Evolutionary conservation across 2,888 invertebrate species (phyloP), one percentile per base, ranked within the genome.

Genomic region (Nebria brevicollis): DNA sequence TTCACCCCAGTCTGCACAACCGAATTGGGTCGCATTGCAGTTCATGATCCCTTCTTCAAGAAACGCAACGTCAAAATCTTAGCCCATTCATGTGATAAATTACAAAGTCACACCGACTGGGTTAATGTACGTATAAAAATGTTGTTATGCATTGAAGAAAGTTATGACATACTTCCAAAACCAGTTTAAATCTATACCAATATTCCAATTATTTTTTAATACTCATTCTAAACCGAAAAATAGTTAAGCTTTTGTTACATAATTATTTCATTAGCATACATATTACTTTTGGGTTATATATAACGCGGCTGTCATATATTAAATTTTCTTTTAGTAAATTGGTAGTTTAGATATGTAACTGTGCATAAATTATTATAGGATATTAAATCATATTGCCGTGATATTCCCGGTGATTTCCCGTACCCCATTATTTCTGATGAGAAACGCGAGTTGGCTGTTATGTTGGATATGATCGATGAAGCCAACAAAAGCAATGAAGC

Each of bases 1-100:
- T 97, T 94, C 88, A 97, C 97, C 0, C 97, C 97, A 0, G 96
- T 97, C 0, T 97, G 97, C 87, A 97, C 97, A 6, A 97, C 96
- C 0, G 97, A 97, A 88, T 89, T 97, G 84, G 95, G 95, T 2
- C 91, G 94, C 72, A 93, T 95, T 77, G 94, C 94, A 1, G 93
- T 94, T 15, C 92, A 95, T 86, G 89, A 91, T 77, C 91, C 92
- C 0, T 91, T 94, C 85, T 96, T 96, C 86, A 88, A 90, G 64
- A 93, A 94, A 85, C 90, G 95, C 25, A 92, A 93, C 85, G 93
- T 93, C 6, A 96, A 96, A 88, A 89, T 96, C 74, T 89, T 96
- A 84, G 96, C 95, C 0, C 93, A 96, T 85, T 96, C 96, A 0
- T 95, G 95, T 84, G 96, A 97, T 88, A 90, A 92, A 82, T 90